These are phyloP conservation scores for Caenorhabditis inopinata DNA, from an alignment of 1,140 invertebrate species.

Conservation along the genomic window DNA sequence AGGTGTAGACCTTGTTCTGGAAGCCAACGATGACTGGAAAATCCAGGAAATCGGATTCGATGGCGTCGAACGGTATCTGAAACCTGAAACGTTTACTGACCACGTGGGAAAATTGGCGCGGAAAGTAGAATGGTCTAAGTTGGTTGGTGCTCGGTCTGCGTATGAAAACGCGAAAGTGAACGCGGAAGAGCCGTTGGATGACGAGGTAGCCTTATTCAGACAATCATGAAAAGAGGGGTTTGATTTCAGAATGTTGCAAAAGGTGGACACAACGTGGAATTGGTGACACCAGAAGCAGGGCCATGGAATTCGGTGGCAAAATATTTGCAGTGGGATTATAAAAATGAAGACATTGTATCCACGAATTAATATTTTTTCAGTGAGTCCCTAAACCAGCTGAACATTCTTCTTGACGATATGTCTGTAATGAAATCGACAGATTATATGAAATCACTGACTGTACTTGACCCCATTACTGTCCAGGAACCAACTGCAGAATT, in stretches of 20 bases:
- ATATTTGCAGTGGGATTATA: constrained; percentile 37
- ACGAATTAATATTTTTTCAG: background rate
- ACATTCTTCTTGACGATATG: constrained; percentile 36
- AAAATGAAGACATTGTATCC: too few species aligned
- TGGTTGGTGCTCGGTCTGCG: background rate
- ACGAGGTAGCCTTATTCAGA: background rate
- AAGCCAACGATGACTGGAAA: constrained; percentile 20
- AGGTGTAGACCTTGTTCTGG: background rate
- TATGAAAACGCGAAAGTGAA: constrained; percentile 35
- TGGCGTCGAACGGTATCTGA: constrained; percentile 12
- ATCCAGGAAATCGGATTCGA: constrained; percentile 16
- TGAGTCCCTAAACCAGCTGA: constrained; percentile 38
- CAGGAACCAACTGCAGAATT: background rate
- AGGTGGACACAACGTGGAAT: background rate
- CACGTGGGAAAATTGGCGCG: constrained; percentile 18
- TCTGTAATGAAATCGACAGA: constrained; percentile 28
- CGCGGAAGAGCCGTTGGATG: background rate
- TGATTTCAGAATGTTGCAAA: background rate
- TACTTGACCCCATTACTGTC: background rate
- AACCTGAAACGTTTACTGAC: constrained; percentile 27
- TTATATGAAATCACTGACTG: constrained; percentile 33
- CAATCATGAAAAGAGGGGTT: too few species aligned
- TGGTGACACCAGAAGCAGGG: constrained; percentile 37
- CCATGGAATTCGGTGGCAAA: constrained; percentile 44
- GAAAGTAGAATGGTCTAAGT: constrained; percentile 35